Percentiles rank a stretch among this genome's conserved stretches.
Evolutionary conservation across 35 echinoderm and acorn worm species (phyloP).

Genomic region (Eucidaris tribuloides): DNA sequence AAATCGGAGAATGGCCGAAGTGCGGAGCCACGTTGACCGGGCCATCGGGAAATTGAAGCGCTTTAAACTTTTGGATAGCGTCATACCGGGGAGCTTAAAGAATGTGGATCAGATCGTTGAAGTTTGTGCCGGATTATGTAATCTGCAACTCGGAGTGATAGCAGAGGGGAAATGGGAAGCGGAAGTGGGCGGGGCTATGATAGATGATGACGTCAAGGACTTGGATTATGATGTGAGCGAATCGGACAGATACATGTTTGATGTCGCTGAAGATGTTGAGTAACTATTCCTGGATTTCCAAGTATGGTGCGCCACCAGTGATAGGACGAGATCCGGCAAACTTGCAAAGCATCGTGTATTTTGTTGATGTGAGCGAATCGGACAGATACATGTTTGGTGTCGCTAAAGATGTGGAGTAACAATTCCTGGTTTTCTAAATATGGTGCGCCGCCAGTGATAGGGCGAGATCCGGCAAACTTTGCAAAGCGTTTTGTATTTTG

Average conservation of each 20-base stretch:
- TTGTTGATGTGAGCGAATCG: no score
- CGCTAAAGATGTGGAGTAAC: no score
- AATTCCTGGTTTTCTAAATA: no score
- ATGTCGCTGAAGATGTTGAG: slow-evolving; percentile 18
- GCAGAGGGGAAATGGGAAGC: background rate
- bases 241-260: background rate
- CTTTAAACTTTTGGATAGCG: slow-evolving; percentile 28
- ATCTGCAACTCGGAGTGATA: slow-evolving; percentile 29
- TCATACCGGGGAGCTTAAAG: slow-evolving; percentile 30
- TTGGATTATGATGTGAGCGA: background rate
- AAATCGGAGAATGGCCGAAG: slow-evolving; percentile 21
- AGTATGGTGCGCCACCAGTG: no score
- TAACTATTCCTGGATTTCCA: no score
- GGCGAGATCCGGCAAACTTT: no score
- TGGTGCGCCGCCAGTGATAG: no score
- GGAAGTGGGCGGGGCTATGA: background rate
- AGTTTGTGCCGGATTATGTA: slow-evolving; percentile 43
- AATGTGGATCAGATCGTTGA: slow-evolving; percentile 43
- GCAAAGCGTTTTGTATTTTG: no score
- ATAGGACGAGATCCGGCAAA: no score
- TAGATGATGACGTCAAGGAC: slow-evolving; percentile 25
- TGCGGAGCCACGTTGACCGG: slow-evolving; percentile 53
- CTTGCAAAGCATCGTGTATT: no score
- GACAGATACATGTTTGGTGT: no score
- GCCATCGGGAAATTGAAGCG: slow-evolving; percentile 54